phyloP scores from a whole-genome alignment of 2,797 vertebrate genomes.

The Argya squamiceps region DNA sequence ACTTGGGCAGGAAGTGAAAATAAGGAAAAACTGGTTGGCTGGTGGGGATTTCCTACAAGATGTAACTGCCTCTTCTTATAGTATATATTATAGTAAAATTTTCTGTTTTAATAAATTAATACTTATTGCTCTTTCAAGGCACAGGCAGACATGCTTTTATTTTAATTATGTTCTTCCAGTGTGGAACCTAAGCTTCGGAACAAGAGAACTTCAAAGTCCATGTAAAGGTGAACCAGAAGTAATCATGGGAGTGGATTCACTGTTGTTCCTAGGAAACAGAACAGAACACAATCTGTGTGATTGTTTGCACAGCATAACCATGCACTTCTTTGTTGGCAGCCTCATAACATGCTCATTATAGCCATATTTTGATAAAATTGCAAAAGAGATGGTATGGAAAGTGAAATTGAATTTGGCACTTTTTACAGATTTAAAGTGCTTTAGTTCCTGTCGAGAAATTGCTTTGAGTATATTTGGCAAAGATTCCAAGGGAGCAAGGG shows the following conservation, averaged over 20 bases:
- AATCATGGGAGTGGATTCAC: neutral
- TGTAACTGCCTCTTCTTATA: neutral
- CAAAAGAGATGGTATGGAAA: neutral
- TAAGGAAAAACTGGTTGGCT: neutral
- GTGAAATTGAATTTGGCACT: neutral
- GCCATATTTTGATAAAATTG: neutral
- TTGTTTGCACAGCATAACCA: neutral
- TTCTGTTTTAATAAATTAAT: neutral
- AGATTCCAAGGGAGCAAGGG: neutral
- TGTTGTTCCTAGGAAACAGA: neutral
- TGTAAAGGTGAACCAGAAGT: neutral
- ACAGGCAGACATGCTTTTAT: neutral
- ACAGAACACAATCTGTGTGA: neutral
- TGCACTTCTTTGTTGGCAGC: neutral
- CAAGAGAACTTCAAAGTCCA: neutral
- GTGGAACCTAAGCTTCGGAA: neutral
- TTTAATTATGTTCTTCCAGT: neutral
- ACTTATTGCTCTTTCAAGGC: neutral
- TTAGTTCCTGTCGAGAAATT: slow-evolving; percentile 15
- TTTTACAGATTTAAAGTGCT: neutral
- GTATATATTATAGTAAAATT: neutral
- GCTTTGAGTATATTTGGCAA: neutral
- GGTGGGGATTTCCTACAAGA: neutral
- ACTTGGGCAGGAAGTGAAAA: neutral
- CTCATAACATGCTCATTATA: neutral